Percentiles rank a stretch among this genome's conserved stretches.
Evolutionary conservation across 2,888 invertebrate species (phyloP).

Genomic region (Chirona hameri): DNA sequence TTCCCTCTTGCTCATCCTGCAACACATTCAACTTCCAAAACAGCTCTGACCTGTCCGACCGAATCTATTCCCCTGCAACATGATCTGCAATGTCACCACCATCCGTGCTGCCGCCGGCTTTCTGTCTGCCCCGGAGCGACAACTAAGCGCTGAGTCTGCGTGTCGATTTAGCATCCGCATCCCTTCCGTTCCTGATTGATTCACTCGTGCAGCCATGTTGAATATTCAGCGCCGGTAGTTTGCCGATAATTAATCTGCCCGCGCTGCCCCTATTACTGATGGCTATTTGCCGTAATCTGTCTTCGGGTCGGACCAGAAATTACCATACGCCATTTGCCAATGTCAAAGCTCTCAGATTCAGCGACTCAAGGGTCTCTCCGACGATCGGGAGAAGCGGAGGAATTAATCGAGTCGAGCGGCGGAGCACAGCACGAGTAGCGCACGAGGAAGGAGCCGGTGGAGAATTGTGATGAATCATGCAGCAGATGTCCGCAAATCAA

Average conservation of each 20-base stretch:
- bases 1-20: too few species aligned
- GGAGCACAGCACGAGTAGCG: background rate
- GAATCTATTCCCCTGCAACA: too few species aligned
- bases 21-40: too few species aligned
- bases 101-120: too few species aligned
- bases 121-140: too few species aligned
- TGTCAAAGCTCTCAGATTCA: background rate
- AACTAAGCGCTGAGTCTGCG: background rate
- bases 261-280: background rate
- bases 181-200: background rate
- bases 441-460: background rate
- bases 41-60: too few species aligned
- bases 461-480: background rate
- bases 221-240: slow-evolving; percentile 12
- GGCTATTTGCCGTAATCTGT: background rate
- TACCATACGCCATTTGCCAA: slow-evolving; percentile 24
- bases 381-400: background rate
- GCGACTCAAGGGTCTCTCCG: background rate
- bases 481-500: background rate
- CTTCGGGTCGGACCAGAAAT: background rate
- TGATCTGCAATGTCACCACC: too few species aligned
- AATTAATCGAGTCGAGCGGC: background rate
- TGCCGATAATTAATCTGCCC: slow-evolving; percentile 10
- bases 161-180: background rate
- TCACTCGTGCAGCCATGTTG: background rate